phyloP scores from a whole-genome alignment of 2,888 invertebrate genomes.

The Penaeus monodon region DNA sequence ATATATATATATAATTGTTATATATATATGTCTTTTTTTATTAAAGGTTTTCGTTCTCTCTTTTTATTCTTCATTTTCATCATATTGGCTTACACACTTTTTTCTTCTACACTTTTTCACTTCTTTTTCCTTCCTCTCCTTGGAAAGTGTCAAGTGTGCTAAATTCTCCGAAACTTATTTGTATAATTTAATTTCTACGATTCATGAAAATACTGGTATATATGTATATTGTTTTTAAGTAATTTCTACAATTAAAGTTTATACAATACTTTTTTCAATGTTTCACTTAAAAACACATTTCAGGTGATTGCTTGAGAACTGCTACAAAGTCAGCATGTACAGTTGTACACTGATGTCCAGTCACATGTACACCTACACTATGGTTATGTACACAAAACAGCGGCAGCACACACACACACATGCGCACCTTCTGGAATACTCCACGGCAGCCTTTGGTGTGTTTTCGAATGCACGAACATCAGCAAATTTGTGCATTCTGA shows the following conservation, averaged over 20 bases:
- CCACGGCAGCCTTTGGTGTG: neutral
- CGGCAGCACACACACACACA: conserved; percentile 20
- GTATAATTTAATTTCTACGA: neutral
- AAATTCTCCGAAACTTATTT: neutral
- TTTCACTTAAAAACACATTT: neutral
- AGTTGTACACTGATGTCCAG: conserved; percentile 1
- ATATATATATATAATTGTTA: too few species aligned
- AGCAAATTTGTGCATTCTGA: neutral
- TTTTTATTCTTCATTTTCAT: too few species aligned
- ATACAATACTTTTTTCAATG: neutral
- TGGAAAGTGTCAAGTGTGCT: neutral
- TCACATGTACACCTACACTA: conserved; percentile 23
- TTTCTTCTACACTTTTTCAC: neutral
- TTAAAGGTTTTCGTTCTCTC: too few species aligned
- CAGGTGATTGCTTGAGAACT: too few species aligned
- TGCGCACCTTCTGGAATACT: neutral
- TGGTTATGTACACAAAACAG: too few species aligned
- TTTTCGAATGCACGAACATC: neutral
- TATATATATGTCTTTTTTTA: too few species aligned
- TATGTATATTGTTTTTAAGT: neutral
- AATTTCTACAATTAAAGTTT: neutral
- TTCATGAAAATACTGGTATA: neutral
- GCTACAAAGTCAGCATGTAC: neutral
- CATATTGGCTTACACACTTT: neutral
- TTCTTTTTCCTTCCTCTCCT: conserved; percentile 3